Percentiles rank a stretch among this genome's conserved stretches.
Conservation (phyloP, 2,113 vertebrate species). For the Cavia porcellus region DNA sequence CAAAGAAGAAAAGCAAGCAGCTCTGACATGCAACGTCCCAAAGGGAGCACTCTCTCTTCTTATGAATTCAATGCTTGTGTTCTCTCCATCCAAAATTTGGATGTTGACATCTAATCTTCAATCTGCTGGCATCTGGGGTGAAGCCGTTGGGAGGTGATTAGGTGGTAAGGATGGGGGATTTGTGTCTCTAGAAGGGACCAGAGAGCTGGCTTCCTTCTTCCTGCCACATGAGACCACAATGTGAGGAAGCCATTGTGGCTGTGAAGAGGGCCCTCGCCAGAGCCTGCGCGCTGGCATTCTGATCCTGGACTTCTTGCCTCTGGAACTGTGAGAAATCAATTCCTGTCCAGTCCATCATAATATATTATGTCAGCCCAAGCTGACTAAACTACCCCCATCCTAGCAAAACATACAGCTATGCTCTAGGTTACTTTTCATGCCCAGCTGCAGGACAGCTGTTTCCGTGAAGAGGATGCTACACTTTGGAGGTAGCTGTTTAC, state of each 20-base stretch:
- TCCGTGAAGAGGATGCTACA: neutral
- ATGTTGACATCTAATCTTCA: neutral
- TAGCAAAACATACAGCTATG: neutral
- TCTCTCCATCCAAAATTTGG: neutral
- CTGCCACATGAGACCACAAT: neutral
- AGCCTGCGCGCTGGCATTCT: neutral
- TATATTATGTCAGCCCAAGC: too few relatives aligned
- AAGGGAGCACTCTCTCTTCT: neutral
- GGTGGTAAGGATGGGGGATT: neutral
- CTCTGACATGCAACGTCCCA: neutral
- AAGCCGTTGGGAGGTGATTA: neutral
- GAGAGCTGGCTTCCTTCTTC: neutral
- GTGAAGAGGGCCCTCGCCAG: neutral
- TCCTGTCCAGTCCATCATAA: neutral
- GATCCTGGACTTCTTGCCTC: neutral
- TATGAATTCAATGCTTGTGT: neutral
- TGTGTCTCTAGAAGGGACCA: neutral
- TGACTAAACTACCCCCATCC: neutral
- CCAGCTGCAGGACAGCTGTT: too few relatives aligned
- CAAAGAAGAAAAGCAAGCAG: neutral
- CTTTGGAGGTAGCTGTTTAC: neutral
- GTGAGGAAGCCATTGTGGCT: neutral
- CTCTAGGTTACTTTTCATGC: neutral
- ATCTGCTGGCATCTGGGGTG: neutral
- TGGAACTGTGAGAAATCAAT: neutral